Base-by-base conservation (phyloP, 1,140 invertebrate genomes). In the Polypedilum pembai region DNA sequence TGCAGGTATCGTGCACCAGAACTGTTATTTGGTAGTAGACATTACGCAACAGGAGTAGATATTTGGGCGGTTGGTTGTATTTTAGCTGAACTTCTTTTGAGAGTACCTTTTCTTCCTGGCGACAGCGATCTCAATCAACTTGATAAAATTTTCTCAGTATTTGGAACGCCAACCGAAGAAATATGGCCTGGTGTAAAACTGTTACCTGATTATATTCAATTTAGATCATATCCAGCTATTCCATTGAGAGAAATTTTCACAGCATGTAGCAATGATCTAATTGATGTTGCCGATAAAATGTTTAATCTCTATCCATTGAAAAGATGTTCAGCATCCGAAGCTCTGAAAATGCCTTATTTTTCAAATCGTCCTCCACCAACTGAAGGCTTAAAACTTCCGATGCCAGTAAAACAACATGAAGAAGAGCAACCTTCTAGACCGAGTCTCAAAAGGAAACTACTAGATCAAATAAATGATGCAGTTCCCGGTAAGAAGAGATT, bases 41-140 rank as follows among this genome's bases (percentile, higher is more conserved):
- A 94, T 80, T 99, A 99, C 85, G 17, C 65, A 8, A 93, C 91
- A 74, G 95, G 94, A 7, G 91, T 99, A n/a, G 98, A 99, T 80
- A 97, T 98, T 85, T 99, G 98, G 98, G 96, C 98, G 15, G 88
- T 97, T 10, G 98, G 98, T 7, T 99, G 98, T 83, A 99, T 99
- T 80, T 81, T 99, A 76, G 98, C 95, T 0, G 98, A 99, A 84
- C 84, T 99, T 15, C 83, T 99, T 73, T 84, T 98, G 10, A 84
- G 97, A 78, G 89, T 92, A 12, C 97, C 98, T 2, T 94, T 99
- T 78, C 86, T 99, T 73, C 95, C 96, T 40, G 98, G 98, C 40
- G 96, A 99, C 78, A 94, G 94, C 8, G 98, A 99, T 84, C 84
- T 99, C 63, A 96, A 99, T 85, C 98, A 99, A 79, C 83, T 99